Base-by-base conservation (phyloP, 1,140 invertebrate species). In the Halesus radiatus region DNA sequence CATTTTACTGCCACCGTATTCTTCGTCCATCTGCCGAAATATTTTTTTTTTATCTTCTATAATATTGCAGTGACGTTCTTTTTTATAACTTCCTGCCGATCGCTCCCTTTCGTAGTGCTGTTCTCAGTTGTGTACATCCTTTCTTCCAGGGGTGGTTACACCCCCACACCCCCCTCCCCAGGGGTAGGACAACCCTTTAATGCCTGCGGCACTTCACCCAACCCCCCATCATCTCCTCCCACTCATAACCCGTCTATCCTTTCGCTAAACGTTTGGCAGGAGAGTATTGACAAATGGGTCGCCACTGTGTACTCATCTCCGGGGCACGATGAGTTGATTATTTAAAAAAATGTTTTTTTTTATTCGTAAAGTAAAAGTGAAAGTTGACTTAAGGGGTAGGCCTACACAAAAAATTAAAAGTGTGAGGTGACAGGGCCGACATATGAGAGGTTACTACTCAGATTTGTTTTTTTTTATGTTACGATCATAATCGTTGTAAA, bases 61-160 rank as follows among this genome's bases (percentile, higher is more conserved):
- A 53, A 16, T 56, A 5, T 29, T 5, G 26, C 7, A 18, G 20
- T 56, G 4, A 1, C 20, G 18, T 56, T 2, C 10, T 20, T 7
- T 56, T 56, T 37, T 4, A 45, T 13, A 10, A 13, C 37, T 45
- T 56, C 54, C 54, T 56, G 56, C 56, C 16, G 18, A 15, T 16
- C 62, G 22, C 62, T 66, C 62, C 20, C 62, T 66, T 15, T 66
- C 5, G 13, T 1, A 45, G n/a, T 13, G 22, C 8, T 52, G 45
- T 72, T 20, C 32, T 3, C 7, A 15, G 68, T 70, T 70, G 66
- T 70, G 66, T 72, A 72, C 68, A 72, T 52, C 45, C 68, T 72
- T 72, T 72, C 68, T 72, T 72, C 68, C 37, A 23, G 68, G 37
- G 68, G 13, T 52, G 13, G 68, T 50, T n/a, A 29, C 62, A 66